Evolutionary conservation across 64 coral and sea anemone species (phyloP).

Genomic region (Pachyseris speciosa): DNA sequence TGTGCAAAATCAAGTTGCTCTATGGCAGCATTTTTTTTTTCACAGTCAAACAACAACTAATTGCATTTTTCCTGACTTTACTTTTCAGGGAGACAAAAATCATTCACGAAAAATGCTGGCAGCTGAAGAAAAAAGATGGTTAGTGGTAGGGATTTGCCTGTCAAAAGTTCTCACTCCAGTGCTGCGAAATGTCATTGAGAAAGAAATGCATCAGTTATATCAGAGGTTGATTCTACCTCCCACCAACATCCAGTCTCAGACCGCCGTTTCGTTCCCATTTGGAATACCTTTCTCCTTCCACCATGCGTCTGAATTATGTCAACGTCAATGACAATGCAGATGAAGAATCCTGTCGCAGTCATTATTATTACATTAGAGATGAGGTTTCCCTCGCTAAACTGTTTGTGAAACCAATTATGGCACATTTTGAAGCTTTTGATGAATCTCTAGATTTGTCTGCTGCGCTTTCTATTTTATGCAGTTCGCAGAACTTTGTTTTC

Average conservation of each 20-base stretch:
- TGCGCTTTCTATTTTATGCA: slow-evolving; percentile 48
- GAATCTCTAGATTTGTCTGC: slow-evolving; percentile 68
- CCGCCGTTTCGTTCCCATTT: slow-evolving; percentile 8
- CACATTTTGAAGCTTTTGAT: slow-evolving; percentile 46
- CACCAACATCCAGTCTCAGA: slow-evolving; percentile 46
- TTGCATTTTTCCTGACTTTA: too few relatives aligned
- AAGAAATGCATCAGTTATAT: slow-evolving; percentile 51
- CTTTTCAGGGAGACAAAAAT: too few relatives aligned
- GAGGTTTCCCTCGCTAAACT: slow-evolving; percentile 45
- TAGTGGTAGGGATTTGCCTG: slow-evolving; percentile 77
- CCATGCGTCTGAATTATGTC: slow-evolving; percentile 36
- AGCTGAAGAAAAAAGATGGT: slow-evolving; percentile 69
- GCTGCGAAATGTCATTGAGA: slow-evolving; percentile 18
- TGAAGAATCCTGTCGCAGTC: not conserved
- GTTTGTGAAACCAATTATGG: slow-evolving; percentile 42
- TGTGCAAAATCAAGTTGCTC: too few relatives aligned
- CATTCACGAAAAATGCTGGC: too few relatives aligned
- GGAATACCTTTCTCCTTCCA: not conserved
- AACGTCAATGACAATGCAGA: slow-evolving; percentile 69
- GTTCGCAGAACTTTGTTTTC: slow-evolving; percentile 28
- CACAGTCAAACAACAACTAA: too few relatives aligned
- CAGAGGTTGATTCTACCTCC: not conserved
- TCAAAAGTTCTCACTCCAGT: slow-evolving; percentile 59
- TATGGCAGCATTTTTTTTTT: too few relatives aligned
- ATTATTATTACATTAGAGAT: slow-evolving; percentile 43